Evolutionary conservation across 2,888 invertebrate species (phyloP).

Genomic region (Selenia dentaria): DNA sequence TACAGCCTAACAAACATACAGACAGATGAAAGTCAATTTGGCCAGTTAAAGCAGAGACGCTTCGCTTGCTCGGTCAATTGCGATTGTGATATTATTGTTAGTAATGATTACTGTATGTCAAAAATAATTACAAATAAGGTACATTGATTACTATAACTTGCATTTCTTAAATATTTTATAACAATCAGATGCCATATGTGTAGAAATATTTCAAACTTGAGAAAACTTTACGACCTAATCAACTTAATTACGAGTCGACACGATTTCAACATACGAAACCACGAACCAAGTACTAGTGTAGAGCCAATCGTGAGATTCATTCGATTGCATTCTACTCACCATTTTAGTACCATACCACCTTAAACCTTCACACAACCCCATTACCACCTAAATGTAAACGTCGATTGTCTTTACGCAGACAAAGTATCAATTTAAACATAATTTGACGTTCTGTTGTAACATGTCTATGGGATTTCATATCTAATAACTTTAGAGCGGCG

Average conservation of each 20-base stretch:
- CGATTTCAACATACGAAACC: conserved; percentile 31
- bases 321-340: conserved; percentile 26
- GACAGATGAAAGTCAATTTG: too few relatives aligned
- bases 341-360: conserved; percentile 5
- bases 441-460: too few relatives aligned
- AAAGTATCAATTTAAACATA: conserved; percentile 1
- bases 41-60: too few relatives aligned
- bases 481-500: neutral
- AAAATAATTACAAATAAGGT: too few relatives aligned
- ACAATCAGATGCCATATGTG: neutral
- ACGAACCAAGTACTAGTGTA: conserved; percentile 27
- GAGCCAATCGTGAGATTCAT: conserved; percentile 42
- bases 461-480: neutral
- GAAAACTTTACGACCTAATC: conserved; percentile 13
- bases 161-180: too few relatives aligned
- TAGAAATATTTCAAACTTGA: conserved; percentile 6
- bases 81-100: too few relatives aligned
- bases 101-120: too few relatives aligned
- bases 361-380: neutral
- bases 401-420: neutral
- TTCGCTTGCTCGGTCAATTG: too few relatives aligned
- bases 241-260: conserved; percentile 17
- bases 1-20: too few relatives aligned
- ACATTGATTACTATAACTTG: too few relatives aligned
- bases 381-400: too few relatives aligned